Evolutionary conservation across 1,140 invertebrate genomes (phyloP), one percentile per base, ranked within the genome.

Genomic region (Aphaenogaster rudis): DNA sequence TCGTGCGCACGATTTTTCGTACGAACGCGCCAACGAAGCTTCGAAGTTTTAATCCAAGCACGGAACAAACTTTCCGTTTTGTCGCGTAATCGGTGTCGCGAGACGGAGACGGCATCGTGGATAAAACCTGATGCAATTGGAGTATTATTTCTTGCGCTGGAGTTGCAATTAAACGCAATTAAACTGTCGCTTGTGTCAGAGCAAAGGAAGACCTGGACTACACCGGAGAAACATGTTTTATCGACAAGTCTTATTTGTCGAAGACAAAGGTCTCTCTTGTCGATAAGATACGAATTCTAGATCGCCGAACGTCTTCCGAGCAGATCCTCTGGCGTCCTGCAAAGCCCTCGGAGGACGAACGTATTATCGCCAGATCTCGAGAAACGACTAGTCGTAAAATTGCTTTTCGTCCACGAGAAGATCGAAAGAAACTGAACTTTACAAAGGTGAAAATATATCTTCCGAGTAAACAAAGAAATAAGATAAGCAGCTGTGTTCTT

Each of bases 121-220:
- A 85, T 42, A 21, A 28, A 88, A 45, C 9, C 57, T 71, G 77
- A 61, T 42, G 57, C 87, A 50, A 86, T 88, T 88, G 71, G 11
- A 36, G 71, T 69, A 74, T 86, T 88, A 88, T 86, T 89, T 88
- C 81, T 89, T 79, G 54, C 52, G 13, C 17, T 9, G 13, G 9
- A 13, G 28, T 21, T 50, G 54, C 15, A 61, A 54, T 42, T 54
- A 67, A 67, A 78, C 21, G 81, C 61, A 89, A 88, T 88, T 79
- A 74, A 72, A 82, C 21, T 48, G 42, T 17, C 50, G 64, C 50
- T 48, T 45, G 64, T 48, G 15, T 17, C 28, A 36, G 36, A 33
- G 48, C 54, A 9, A 7, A 17, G 21, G 17, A 4, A 72, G 28
- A 13, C 9, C n/a, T 45, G n/a, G 48, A 36, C 39, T 50, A 45